Percentiles rank a stretch among this genome's conserved stretches.
Conservation (phyloP, 2,797 vertebrate genomes). For the Melopsittacus undulatus region DNA sequence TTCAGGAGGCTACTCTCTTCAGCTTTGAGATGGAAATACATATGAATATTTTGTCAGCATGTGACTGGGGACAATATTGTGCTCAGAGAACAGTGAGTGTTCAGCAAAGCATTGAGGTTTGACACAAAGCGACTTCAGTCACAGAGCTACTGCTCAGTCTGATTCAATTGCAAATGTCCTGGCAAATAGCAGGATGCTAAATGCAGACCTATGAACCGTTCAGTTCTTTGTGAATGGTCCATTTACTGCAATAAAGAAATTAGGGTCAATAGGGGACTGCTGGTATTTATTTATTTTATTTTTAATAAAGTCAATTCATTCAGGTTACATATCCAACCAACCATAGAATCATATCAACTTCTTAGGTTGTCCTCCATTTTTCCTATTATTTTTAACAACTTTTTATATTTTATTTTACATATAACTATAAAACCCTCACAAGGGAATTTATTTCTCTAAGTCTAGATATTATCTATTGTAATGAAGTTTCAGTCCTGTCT, state of each 20-base stretch:
- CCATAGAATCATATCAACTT: background rate
- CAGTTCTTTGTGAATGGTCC: background rate
- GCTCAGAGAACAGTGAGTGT: background rate
- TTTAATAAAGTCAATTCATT: background rate
- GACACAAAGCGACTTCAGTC: background rate
- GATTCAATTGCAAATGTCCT: background rate
- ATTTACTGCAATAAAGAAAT: slow-evolving; percentile 11
- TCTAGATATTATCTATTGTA: background rate
- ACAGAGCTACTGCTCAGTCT: background rate
- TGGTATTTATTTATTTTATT: background rate
- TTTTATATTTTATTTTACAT: background rate
- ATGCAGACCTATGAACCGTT: background rate
- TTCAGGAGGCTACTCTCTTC: background rate
- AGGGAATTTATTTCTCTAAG: background rate
- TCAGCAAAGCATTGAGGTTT: background rate
- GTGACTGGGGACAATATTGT: background rate
- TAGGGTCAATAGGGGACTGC: background rate
- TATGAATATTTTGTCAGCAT: background rate
- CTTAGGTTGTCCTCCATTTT: background rate
- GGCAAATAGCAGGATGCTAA: background rate
- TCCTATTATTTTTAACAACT: background rate
- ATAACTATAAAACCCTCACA: background rate
- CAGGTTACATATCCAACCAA: background rate
- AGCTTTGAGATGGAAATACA: background rate
- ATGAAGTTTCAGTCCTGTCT: background rate